phyloP scores from a whole-genome alignment of 2,113 vertebrate genomes.

The Bufo bufo region DNA sequence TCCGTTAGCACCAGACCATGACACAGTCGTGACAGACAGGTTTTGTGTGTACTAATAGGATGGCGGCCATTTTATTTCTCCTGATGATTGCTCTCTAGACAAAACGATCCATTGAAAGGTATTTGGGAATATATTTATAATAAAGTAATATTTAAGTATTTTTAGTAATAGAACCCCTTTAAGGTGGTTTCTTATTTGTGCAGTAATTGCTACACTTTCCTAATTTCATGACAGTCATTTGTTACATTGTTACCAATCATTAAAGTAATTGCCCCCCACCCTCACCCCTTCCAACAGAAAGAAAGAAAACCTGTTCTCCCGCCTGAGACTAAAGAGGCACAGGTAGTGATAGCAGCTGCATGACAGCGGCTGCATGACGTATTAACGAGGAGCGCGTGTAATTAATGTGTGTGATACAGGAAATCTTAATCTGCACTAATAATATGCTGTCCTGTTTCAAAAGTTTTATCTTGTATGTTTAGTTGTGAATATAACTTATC shows the following conservation, averaged over 20 bases:
- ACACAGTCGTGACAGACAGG: no score
- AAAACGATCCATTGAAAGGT: no score
- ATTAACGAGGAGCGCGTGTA: not conserved
- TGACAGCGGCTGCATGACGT: conserved; percentile 62
- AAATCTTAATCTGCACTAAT: not conserved
- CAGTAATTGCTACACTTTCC: not conserved
- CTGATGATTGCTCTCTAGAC: no score
- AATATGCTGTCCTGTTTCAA: accelerated
- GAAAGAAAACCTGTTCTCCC: conserved; percentile 82
- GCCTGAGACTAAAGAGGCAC: conserved; percentile 80
- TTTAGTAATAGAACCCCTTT: no score
- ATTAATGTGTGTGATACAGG: not conserved
- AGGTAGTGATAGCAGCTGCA: conserved; percentile 73
- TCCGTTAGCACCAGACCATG: no score
- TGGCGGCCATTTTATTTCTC: no score
- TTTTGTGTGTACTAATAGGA: no score
- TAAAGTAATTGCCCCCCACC: not conserved
- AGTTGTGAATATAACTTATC: not conserved
- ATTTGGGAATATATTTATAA: no score
- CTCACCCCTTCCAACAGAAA: conserved; percentile 75
- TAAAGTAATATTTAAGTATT: no score
- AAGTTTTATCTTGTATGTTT: not conserved
- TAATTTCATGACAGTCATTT: not conserved
- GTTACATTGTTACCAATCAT: not conserved
- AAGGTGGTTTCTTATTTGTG: no score